phyloP scores from a whole-genome alignment of 2,113 vertebrate species.

The Ariopsis seemanni region DNA sequence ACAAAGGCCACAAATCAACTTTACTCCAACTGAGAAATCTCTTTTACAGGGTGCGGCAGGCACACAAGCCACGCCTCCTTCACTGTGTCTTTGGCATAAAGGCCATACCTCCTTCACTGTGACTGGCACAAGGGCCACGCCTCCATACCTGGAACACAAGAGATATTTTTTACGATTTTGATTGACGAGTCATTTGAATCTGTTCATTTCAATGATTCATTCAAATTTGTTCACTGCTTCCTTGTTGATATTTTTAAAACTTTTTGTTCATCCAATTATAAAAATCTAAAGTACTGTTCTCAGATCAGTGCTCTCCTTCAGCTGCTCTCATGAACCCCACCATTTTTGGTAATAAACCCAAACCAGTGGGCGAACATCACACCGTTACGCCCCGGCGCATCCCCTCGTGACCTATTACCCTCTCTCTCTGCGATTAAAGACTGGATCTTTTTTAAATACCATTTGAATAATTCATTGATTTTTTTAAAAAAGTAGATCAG shows the following conservation, averaged over 20 bases:
- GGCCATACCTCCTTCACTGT: background rate
- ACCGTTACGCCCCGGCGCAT: background rate
- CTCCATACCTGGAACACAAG: background rate
- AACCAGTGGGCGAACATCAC: conserved; percentile 9
- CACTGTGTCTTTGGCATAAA: too few relatives aligned
- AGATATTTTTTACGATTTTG: background rate
- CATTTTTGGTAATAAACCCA: conserved; percentile 28
- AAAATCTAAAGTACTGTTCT: background rate
- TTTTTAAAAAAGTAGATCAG: conserved; percentile 41
- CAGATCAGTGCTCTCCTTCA: background rate
- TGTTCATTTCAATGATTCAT: background rate
- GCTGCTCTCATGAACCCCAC: background rate
- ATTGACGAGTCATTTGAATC: background rate
- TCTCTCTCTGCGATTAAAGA: conserved; percentile 42
- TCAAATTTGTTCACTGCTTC: background rate
- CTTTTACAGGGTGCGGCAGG: background rate
- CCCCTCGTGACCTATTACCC: conserved; percentile 46
- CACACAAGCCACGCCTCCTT: background rate
- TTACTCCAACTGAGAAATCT: background rate
- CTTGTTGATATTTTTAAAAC: too few relatives aligned
- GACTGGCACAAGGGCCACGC: background rate
- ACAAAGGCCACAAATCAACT: too few relatives aligned
- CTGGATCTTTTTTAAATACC: conserved; percentile 55
- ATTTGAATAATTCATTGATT: conserved; percentile 60
- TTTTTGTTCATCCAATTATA: background rate